Conservation (phyloP, 1,140 invertebrate species). For the Trichomalopsis sarcophagae region DNA sequence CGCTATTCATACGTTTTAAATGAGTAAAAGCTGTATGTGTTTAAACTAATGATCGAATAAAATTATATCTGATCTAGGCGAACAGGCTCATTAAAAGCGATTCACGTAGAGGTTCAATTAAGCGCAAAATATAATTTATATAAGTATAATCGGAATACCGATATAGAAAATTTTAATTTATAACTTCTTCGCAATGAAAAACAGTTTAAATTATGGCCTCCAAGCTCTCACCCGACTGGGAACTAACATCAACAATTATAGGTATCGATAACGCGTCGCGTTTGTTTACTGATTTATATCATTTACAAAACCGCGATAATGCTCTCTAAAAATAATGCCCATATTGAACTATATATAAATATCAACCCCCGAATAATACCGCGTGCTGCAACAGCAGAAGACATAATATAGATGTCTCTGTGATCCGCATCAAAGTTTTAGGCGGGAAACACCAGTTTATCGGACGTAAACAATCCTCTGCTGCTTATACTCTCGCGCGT, state of each 20-base stretch:
- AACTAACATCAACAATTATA: too few species aligned
- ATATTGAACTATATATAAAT: too few species aligned
- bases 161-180: neutral
- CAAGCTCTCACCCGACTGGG: too few species aligned
- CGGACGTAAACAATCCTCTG: neutral
- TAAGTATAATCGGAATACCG: neutral
- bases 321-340: neutral
- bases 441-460: constrained; percentile 33
- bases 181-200: too few species aligned
- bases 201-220: too few species aligned
- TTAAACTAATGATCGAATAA: neutral
- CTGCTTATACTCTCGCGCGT: neutral
- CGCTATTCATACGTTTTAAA: neutral
- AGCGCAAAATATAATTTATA: neutral
- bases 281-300: too few species aligned
- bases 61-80: neutral
- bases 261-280: too few species aligned
- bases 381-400: too few species aligned
- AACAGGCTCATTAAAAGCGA: neutral
- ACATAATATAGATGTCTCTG: constrained; percentile 9
- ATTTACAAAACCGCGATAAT: too few species aligned
- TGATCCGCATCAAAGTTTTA: neutral
- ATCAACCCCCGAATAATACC: too few species aligned
- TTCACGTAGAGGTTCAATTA: neutral
- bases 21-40: neutral